Percentiles rank a stretch among this genome's conserved stretches.
Conservation (phyloP, 30 jellyfish, hydroid and myxozoan genomes). For the Pelagia noctiluca region DNA sequence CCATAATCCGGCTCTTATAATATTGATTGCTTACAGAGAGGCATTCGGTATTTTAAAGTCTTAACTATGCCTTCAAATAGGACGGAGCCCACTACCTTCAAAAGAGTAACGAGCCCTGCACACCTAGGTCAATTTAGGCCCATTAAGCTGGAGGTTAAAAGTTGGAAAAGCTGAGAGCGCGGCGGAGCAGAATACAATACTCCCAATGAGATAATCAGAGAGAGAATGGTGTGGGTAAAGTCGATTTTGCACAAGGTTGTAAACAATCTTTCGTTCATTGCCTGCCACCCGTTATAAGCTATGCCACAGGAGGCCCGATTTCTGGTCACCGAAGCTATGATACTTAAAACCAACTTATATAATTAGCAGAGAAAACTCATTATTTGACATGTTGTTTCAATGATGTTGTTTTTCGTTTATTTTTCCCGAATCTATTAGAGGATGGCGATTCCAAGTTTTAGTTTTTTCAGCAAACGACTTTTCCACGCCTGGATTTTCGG, state of each 20-base stretch:
- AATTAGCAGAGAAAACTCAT: neutral
- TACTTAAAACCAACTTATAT: neutral
- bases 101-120: no score
- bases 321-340: neutral
- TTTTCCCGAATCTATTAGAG: neutral
- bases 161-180: no score
- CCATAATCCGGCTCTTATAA: no score
- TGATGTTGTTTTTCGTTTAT: neutral
- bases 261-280: slow-evolving; percentile 36
- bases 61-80: no score
- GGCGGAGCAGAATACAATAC: no score
- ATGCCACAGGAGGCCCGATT: slow-evolving; percentile 20
- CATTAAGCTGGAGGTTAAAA: no score
- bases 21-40: no score
- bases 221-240: slow-evolving; percentile 16
- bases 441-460: neutral
- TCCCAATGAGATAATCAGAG: neutral
- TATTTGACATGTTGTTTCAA: neutral
- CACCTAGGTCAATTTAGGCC: no score
- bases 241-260: slow-evolving; percentile 60
- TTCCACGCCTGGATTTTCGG: neutral
- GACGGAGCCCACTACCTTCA: no score
- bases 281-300: neutral
- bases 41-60: no score
- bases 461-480: neutral